Conservation (phyloP, 2,888 invertebrate genomes). For the Ophion ventricosus region DNA sequence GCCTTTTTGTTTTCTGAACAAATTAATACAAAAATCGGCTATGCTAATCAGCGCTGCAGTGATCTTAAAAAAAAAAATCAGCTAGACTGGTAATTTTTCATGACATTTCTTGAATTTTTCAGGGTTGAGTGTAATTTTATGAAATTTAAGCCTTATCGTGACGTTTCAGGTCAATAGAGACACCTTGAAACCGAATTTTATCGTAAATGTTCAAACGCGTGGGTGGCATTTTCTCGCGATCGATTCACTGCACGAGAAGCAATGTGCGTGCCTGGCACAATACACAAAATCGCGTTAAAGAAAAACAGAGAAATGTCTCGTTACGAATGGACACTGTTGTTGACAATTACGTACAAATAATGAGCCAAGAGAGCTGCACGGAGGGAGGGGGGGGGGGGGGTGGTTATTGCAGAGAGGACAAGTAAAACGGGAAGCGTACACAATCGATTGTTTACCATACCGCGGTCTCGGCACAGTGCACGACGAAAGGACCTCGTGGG, state of each 20-base stretch:
- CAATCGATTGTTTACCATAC: slow-evolving; percentile 37
- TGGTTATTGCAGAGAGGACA: background rate
- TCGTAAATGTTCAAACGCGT: no score
- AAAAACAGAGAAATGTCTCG: background rate
- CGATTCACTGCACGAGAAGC: background rate
- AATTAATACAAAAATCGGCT: no score
- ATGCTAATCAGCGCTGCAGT: no score
- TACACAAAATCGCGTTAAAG: background rate
- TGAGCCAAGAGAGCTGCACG: background rate
- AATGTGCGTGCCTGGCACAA: background rate
- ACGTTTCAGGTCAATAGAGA: no score
- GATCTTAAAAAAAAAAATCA: no score
- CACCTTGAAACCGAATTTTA: no score
- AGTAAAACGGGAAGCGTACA: background rate
- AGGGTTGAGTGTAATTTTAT: no score
- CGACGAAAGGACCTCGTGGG: slow-evolving; percentile 60
- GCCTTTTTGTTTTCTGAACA: no score
- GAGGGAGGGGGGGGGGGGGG: background rate
- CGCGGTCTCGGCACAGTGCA: slow-evolving; percentile 25
- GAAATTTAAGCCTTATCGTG: no score
- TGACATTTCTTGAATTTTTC: no score
- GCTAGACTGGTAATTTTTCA: no score
- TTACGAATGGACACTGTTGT: background rate
- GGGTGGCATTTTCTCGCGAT: no score
- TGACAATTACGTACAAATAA: background rate